Evolutionary conservation across 2,113 vertebrate genomes (phyloP), one percentile per base, ranked within the genome.

Genomic region (Sinocyclocheilus maitianheensis): DNA sequence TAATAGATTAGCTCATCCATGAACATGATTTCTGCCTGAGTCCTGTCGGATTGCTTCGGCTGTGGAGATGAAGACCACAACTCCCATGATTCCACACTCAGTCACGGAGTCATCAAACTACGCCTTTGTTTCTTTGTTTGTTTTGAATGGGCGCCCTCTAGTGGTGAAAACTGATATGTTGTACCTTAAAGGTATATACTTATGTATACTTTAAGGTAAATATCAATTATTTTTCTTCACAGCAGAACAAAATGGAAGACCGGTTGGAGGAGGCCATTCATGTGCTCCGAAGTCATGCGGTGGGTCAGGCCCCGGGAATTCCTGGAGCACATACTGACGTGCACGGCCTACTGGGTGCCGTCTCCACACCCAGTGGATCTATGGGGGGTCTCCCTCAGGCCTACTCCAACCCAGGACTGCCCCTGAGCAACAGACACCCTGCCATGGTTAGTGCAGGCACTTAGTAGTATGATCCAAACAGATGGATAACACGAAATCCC

Each of bases 241-340:
- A 96, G 95, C 98, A 99, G 93, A 98, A 94, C 94, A 99, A 99
- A 94, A 95, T 99, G 96, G 98, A 99, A 90, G 98, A 99, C 91
- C 97, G 95, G 87, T 94, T 99, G 93, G 98, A 99, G 5, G 98
- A 99, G 92, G 98, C 98, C 84, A 99, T 99, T 88, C 97, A 99
- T 0, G 98, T 99, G 84, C 94, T 99, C 85, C 96, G 97, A 78
- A 99, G 94, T 89, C 98, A 99, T 0, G 98, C 98, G 0, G 98
- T 99, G 92, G 97, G 98, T 83, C 95, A 97, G 55, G 94, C 95
- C 0, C 93, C 95, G 0, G 88, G 88, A 5, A 85, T 87, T 26
- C 72, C 81, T 0, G 93, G 92, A 83, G 93, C 72, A 88, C 94
- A 95, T 1, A 86, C 94, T 1, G 95, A 96, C 77, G 92, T 96